These are phyloP conservation scores for Caenorhabditis afra DNA, from an alignment of 2,888 invertebrate genomes.

Conservation along the genomic window DNA sequence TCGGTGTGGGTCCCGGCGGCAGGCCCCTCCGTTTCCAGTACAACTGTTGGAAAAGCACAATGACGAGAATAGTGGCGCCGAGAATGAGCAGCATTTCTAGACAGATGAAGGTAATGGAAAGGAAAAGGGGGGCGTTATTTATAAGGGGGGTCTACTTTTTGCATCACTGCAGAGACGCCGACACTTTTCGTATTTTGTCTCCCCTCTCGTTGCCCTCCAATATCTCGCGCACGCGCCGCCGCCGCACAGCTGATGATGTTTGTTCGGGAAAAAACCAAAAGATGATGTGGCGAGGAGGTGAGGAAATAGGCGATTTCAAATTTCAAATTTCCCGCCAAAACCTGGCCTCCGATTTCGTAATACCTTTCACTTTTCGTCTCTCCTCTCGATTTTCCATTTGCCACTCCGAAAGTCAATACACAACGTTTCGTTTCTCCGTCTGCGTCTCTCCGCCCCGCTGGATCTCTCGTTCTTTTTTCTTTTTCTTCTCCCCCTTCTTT, in stretches of 20 bases:
- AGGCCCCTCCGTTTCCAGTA: constrained; percentile 24
- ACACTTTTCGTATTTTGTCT: constrained; percentile 11
- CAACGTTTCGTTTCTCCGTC: not conserved
- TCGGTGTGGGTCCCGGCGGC: constrained; percentile 18
- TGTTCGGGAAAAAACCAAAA: no score
- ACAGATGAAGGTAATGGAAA: no score
- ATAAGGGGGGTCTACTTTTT: not conserved
- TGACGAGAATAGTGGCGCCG: not conserved
- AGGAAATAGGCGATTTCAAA: no score
- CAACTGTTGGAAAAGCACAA: not conserved
- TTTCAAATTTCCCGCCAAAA: no score
- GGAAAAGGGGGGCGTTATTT: no score
- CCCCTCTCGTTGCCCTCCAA: no score
- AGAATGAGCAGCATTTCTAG: constrained; percentile 15
- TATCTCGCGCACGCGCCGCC: no score
- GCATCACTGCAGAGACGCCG: not conserved
- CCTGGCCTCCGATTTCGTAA: no score
- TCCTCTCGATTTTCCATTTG: not conserved
- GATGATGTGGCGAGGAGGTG: no score
- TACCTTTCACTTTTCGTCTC: not conserved
- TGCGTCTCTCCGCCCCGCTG: constrained; percentile 6
- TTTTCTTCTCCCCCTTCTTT: no score
- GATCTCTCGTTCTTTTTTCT: not conserved
- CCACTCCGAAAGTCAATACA: no score
- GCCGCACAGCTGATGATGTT: no score